These are phyloP conservation scores for Salpingus planirostris DNA, from an alignment of 2,888 invertebrate species.

Conservation along the genomic window DNA sequence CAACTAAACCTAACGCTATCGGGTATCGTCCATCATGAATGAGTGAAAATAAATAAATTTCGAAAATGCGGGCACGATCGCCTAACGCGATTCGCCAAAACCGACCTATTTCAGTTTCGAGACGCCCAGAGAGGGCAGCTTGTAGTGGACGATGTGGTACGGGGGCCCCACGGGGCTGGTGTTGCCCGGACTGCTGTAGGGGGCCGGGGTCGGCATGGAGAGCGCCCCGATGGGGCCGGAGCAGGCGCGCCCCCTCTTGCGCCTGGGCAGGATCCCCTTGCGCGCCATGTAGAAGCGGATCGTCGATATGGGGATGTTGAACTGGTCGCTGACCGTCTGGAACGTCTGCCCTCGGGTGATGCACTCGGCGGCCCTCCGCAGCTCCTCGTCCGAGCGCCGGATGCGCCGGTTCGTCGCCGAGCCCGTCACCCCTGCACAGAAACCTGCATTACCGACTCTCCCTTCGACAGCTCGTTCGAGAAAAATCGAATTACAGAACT, in stretches of 20 bases:
- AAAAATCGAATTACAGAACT: conserved; percentile 3
- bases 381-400: conserved; percentile 65
- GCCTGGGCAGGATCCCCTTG: conserved; percentile 70
- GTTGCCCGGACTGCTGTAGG: conserved; percentile 41
- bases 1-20: too few relatives aligned
- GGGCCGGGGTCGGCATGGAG: conserved; percentile 30
- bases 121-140: conserved; percentile 56
- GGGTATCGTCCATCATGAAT: too few relatives aligned
- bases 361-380: conserved; percentile 75
- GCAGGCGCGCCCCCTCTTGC: conserved; percentile 61
- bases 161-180: conserved; percentile 62
- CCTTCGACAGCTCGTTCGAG: too few relatives aligned
- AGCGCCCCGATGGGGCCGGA: conserved; percentile 43
- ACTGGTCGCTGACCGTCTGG: conserved; percentile 79
- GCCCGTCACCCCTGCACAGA: too few relatives aligned
- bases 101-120: conserved; percentile 39
- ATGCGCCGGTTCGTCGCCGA: conserved; percentile 45
- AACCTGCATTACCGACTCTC: too few relatives aligned
- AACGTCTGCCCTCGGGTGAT: conserved; percentile 82
- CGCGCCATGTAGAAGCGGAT: conserved; percentile 84
- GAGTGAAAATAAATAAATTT: conserved; percentile 7
- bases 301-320: conserved; percentile 80
- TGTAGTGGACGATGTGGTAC: conserved; percentile 69
- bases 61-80: conserved; percentile 6
- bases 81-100: too few relatives aligned